Percentiles rank a stretch among this genome's conserved stretches.
Evolutionary conservation across 2,113 vertebrate species (phyloP).

Genomic region (Lepidothrix coronata): DNA sequence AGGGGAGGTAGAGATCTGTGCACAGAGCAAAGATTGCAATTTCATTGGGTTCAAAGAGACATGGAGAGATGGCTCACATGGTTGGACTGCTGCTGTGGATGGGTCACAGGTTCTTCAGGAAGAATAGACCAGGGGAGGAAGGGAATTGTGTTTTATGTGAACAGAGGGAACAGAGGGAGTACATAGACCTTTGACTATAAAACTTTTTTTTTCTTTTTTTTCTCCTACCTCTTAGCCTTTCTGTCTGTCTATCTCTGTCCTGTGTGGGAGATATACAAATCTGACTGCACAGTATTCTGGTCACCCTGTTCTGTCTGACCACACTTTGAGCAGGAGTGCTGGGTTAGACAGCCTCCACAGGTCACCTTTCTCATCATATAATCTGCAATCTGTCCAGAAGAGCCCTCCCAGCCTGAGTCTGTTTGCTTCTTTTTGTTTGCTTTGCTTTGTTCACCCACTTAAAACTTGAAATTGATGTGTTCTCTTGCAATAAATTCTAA

Average conservation of each 20-base stretch:
- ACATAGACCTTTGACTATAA: neutral
- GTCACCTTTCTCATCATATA: neutral
- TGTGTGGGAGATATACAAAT: neutral
- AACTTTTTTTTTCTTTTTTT: neutral
- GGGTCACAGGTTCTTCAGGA: neutral
- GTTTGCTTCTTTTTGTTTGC: neutral
- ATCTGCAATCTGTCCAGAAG: neutral
- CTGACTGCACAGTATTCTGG: neutral
- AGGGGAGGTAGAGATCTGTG: neutral
- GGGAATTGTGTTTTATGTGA: neutral
- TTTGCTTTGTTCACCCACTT: neutral
- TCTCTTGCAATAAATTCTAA: neutral
- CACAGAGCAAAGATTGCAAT: neutral
- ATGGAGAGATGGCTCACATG: neutral
- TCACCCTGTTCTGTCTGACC: neutral
- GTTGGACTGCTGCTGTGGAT: neutral
- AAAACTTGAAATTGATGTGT: neutral
- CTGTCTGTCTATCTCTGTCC: neutral
- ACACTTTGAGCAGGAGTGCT: neutral
- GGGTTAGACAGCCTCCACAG: neutral
- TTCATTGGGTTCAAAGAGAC: neutral
- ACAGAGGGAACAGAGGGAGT: neutral
- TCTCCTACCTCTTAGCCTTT: neutral
- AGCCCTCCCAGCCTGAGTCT: fast-evolving
- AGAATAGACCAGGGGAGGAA: neutral